Percentiles rank a stretch among this genome's conserved stretches.
Evolutionary conservation across 2,113 vertebrate species (phyloP).

Genomic region (Prietella phreatophila): DNA sequence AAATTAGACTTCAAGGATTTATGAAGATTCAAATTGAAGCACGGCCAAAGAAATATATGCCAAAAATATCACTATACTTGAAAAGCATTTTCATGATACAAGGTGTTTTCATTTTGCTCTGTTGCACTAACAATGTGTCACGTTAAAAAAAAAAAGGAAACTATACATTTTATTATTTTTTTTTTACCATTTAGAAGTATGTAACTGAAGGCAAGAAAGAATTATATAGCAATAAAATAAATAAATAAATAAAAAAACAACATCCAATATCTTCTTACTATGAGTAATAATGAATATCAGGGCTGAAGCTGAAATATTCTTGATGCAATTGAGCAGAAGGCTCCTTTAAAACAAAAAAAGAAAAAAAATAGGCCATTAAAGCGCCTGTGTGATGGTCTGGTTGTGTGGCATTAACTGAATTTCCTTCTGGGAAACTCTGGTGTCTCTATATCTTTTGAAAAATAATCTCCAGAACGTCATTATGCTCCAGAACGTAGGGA

Average conservation of each 20-base stretch:
- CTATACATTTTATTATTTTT: not conserved
- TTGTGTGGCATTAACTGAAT: not conserved
- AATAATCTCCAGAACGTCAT: not conserved
- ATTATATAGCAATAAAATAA: not conserved
- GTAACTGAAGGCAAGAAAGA: not conserved
- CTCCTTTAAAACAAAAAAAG: too few relatives aligned
- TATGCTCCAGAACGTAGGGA: not conserved
- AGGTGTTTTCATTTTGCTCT: not conserved
- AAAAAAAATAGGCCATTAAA: not conserved
- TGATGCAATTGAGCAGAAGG: not conserved
- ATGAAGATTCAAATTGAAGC: not conserved
- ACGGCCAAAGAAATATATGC: too few relatives aligned
- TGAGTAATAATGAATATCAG: not conserved
- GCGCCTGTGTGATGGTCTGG: not conserved
- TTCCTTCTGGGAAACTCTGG: not conserved
- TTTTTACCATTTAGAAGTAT: not conserved
- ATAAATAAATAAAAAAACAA: not conserved
- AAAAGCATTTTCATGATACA: not conserved
- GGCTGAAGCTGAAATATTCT: not conserved
- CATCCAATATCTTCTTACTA: not conserved
- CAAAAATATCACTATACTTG: not conserved
- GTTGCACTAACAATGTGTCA: not conserved
- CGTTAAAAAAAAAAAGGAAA: not conserved
- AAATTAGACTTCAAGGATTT: not conserved
- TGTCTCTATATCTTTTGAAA: not conserved